phyloP scores from a whole-genome alignment of 2,888 invertebrate species.

The Drosophila fungiperda region DNA sequence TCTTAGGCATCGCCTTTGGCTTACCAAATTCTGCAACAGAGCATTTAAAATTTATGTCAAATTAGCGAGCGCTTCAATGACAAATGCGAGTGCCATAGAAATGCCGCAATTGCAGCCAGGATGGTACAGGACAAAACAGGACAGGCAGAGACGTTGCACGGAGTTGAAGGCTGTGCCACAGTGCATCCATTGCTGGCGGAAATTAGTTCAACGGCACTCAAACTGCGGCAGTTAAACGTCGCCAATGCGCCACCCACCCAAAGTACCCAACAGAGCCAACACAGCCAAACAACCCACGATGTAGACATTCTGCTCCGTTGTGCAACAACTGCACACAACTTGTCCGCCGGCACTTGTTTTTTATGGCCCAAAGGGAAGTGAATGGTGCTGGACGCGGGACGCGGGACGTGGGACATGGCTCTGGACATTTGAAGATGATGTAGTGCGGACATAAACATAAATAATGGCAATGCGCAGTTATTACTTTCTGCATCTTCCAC shows the following conservation, averaged over 20 bases:
- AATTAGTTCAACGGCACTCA: conserved; percentile 75
- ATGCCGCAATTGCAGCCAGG: conserved; percentile 29
- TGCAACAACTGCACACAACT: conserved; percentile 47
- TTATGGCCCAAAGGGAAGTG: conserved; percentile 57
- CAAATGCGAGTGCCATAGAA: conserved; percentile 58
- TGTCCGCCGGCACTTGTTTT: conserved; percentile 73
- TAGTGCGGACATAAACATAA: conserved; percentile 81
- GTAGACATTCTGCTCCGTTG: conserved; percentile 41
- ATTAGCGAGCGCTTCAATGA: conserved; percentile 71
- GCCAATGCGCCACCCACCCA: conserved; percentile 41
- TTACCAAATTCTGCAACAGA: conserved; percentile 48
- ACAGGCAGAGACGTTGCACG: conserved; percentile 5
- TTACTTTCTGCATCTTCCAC: conserved; percentile 64
- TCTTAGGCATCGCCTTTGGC: conserved; percentile 24
- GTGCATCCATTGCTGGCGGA: conserved; percentile 57
- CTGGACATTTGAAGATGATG: conserved; percentile 77
- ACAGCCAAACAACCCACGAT: conserved; percentile 20
- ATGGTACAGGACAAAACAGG: conserved; percentile 10
- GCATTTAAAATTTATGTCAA: conserved; percentile 71
- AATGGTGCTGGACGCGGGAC: background rate
- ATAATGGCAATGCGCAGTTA: conserved; percentile 80
- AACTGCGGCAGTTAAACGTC: conserved; percentile 72
- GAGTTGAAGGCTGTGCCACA: conserved; percentile 14
- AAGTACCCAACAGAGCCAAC: background rate
- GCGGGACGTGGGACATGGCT: background rate